Conservation (phyloP, 2,797 vertebrate species). For the Macroramphosus scolopax region DNA sequence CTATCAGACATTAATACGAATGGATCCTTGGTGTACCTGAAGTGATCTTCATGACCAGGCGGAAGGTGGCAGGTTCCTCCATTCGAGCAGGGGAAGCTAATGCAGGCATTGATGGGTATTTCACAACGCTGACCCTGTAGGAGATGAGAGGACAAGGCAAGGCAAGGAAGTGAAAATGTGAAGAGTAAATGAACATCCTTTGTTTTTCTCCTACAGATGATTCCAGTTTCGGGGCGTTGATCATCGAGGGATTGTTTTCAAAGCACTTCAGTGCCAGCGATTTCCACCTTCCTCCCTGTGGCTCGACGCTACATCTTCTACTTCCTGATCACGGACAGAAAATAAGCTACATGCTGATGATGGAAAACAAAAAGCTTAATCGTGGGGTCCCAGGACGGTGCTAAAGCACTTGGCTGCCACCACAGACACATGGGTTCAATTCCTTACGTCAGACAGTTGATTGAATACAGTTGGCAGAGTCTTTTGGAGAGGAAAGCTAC, state of each 20-base stretch:
- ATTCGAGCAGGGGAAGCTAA: constrained; percentile 89
- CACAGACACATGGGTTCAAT: background rate
- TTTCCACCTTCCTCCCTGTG: too few species aligned
- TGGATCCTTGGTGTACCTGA: constrained; percentile 78
- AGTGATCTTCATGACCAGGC: constrained; percentile 83
- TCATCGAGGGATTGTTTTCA: background rate
- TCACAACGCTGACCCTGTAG: constrained; percentile 90
- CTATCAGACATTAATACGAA: background rate
- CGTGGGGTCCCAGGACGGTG: background rate
- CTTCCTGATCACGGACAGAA: background rate
- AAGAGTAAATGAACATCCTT: constrained; percentile 1
- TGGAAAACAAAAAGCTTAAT: background rate
- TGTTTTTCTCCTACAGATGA: constrained; percentile 3
- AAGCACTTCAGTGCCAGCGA: too few species aligned
- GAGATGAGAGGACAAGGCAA: constrained; percentile 16
- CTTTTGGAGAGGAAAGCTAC: background rate
- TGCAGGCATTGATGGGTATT: constrained; percentile 89
- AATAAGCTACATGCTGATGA: constrained; percentile 9
- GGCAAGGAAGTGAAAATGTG: constrained; percentile 7
- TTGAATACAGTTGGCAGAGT: background rate
- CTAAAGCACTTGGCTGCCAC: background rate
- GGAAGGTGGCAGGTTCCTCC: constrained; percentile 92
- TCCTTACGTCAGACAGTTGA: background rate
- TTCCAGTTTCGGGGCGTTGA: background rate
- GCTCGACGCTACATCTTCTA: too few species aligned